A percentile compares a stretch with the other conserved stretches of the same genome.
Conservation (phyloP, 2,797 vertebrate species). For the Gobio occitaniae region DNA sequence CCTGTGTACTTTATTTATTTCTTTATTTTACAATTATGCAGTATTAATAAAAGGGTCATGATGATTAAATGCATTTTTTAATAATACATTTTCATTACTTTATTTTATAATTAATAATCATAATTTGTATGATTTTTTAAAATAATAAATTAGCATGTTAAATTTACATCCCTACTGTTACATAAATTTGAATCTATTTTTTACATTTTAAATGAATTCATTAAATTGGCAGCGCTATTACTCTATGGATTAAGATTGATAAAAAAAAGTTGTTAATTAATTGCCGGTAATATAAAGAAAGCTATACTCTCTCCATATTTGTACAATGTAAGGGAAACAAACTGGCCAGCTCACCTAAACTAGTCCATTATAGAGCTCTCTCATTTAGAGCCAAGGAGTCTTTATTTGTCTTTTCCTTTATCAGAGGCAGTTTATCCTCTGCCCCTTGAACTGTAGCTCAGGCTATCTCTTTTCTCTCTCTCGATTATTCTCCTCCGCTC, state of each 20-base stretch:
- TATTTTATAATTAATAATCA: not conserved
- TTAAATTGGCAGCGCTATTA: not conserved
- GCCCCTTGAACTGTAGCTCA: slow-evolving; percentile 40
- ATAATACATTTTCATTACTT: too few species aligned
- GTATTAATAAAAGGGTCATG: not conserved
- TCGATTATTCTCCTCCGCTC: slow-evolving; percentile 12
- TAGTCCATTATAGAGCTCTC: slow-evolving; percentile 52
- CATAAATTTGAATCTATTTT: too few species aligned
- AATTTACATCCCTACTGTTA: not conserved
- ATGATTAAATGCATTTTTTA: not conserved
- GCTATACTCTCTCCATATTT: too few species aligned
- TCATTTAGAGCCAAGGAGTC: slow-evolving; percentile 48
- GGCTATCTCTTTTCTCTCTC: not conserved
- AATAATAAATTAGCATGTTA: not conserved
- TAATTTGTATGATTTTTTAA: not conserved
- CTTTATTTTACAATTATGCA: not conserved
- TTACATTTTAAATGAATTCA: not conserved
- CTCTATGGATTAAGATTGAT: not conserved
- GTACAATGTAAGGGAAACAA: not conserved
- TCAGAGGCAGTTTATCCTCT: slow-evolving; percentile 56
- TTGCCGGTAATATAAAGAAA: too few species aligned
- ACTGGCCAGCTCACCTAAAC: slow-evolving; percentile 47
- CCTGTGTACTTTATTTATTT: not conserved
- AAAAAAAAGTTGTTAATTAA: too few species aligned
- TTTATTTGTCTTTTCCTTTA: slow-evolving; percentile 62